Evolutionary conservation across 2,113 vertebrate genomes (phyloP).

Genomic region (Gasterosteus nipponicus): DNA sequence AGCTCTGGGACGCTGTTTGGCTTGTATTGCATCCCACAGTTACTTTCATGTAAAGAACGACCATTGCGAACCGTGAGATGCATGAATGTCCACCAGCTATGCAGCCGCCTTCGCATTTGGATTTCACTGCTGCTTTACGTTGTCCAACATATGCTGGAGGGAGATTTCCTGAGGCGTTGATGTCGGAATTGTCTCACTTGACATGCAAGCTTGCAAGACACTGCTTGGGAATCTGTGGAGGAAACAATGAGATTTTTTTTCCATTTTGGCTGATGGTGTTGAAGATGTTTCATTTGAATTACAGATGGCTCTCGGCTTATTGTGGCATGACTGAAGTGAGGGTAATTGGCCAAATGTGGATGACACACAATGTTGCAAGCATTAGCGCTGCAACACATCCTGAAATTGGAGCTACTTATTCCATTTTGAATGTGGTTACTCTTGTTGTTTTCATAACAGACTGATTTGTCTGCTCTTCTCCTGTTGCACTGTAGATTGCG

Average conservation of each 20-base stretch:
- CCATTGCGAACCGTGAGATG: conserved; percentile 61
- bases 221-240: conserved; percentile 51
- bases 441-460: conserved; percentile 57
- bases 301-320: conserved; percentile 60
- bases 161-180: conserved; percentile 54
- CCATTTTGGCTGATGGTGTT: conserved; percentile 51
- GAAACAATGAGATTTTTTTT: conserved; percentile 68
- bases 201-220: conserved; percentile 56
- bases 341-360: conserved; percentile 70
- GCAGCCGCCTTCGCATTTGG: conserved; percentile 43
- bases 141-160: conserved; percentile 40
- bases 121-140: conserved; percentile 48
- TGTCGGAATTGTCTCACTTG: conserved; percentile 59
- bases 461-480: conserved; percentile 59
- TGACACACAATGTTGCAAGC: conserved; percentile 60
- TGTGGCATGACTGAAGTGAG: conserved; percentile 62
- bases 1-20: conserved; percentile 55
- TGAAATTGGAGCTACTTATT: conserved; percentile 63
- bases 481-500: conserved; percentile 65
- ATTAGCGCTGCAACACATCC: conserved; percentile 65
- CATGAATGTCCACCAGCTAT: conserved; percentile 40
- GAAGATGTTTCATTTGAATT: conserved; percentile 70
- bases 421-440: conserved; percentile 50
- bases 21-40: conserved; percentile 33
- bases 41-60: conserved; percentile 50